Percentiles rank a stretch among this genome's conserved stretches.
phyloP scores from a whole-genome alignment of 1,140 invertebrate species.

The Ladona fulva region DNA sequence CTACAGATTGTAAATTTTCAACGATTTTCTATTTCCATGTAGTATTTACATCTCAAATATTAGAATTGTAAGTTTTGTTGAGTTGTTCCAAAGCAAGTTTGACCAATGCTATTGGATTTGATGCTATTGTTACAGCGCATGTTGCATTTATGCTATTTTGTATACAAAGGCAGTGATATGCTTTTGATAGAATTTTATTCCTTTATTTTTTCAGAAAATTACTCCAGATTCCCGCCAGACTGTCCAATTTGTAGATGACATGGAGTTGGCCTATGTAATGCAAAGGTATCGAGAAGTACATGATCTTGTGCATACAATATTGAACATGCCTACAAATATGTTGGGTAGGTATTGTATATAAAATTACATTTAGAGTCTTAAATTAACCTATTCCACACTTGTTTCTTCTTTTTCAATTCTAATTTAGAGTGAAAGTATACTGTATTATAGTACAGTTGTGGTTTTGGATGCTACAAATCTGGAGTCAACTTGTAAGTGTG shows the following conservation, averaged over 20 bases:
- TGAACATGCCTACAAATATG: constrained; percentile 95
- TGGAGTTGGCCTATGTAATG: constrained; percentile 90
- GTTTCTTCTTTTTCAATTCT: too few species aligned
- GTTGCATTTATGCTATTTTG: background rate
- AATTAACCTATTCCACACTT: background rate
- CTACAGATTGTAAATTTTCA: too few species aligned
- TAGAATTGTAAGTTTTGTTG: too few species aligned
- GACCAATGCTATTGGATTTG: too few species aligned
- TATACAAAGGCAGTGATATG: background rate
- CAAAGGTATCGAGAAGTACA: constrained; percentile 94
- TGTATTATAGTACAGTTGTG: too few species aligned
- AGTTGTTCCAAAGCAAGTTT: too few species aligned
- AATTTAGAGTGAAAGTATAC: background rate
- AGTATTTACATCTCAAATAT: too few species aligned
- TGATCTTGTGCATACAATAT: constrained; percentile 84
- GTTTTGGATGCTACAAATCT: too few species aligned
- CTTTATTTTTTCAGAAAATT: constrained; percentile 52
- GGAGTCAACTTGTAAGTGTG: too few species aligned
- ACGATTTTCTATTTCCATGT: too few species aligned
- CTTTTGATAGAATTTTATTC: constrained; percentile 14
- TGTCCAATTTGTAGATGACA: constrained; percentile 87
- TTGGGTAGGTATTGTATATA: constrained; percentile 50
- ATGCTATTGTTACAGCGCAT: too few species aligned
- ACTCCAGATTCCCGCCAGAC: constrained; percentile 81
- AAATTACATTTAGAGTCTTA: background rate